Base-by-base conservation (phyloP, 2,113 vertebrate genomes). In the Miniopterus natalensis region DNA sequence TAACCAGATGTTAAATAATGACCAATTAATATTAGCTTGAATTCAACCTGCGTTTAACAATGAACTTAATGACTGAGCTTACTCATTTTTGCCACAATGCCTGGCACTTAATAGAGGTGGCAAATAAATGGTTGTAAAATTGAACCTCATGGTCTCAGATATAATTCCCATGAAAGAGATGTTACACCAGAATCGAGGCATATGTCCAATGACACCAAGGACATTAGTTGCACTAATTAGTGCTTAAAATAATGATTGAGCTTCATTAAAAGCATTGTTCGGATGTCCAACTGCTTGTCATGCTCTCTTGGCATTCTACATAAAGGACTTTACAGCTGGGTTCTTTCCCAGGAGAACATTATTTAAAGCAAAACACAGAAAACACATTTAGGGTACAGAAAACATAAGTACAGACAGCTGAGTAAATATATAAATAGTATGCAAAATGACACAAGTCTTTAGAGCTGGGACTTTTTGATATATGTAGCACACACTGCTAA, bases 231-330 rank as follows among this genome's bases (percentile, higher is more conserved):
- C 9, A 49, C 70, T 89, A 83, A 95, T 68, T 78, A 53, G 88
- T 75, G 47, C 94, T 93, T 79, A 80, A 94, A 94, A 87, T 95
- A 94, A 96, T 92, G 84, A 80, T 55, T 61, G 92, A 95, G 90
- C 81, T 93, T 90, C 65, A 80, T 77, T 53, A 75, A 70, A 73
- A 74, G 88, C 59, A 49, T 71, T 36, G 68, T 40, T 51, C 3
- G 11, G 68, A 84, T 59, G 53, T 89, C 55, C 42, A 31, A 40
- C 74, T 70, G 88, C 74, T 75, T 84, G 36, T 45, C 49, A 53
- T 31, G 29, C 42, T 95, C 61, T 53, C 84, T 45, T 92, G 80
- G 49, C 75, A 71, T 90, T 81, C 73, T 75, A 36, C 14, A 4
- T 0, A 42, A 93, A 92, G 51, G 84, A 49, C 51, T 49, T 77